phyloP scores from a whole-genome alignment of 2,888 invertebrate species.

The Hemaris fuciformis region DNA sequence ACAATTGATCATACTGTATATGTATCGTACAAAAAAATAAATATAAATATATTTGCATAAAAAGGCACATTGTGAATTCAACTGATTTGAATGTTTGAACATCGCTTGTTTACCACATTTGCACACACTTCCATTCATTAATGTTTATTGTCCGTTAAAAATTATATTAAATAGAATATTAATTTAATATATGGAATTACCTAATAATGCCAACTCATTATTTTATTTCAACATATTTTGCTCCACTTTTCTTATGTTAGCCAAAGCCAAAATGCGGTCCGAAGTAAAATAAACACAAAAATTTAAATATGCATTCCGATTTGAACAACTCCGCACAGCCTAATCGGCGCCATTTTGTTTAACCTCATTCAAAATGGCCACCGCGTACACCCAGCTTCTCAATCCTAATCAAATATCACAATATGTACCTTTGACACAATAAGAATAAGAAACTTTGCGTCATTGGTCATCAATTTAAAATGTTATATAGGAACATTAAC shows the following conservation, averaged over 20 bases:
- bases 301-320: constrained; percentile 43
- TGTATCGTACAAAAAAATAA: background rate
- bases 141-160: background rate
- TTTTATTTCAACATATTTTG: too few relatives aligned
- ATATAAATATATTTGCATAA: constrained; percentile 19
- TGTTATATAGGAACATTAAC: background rate
- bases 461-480: background rate
- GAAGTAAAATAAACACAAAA: constrained; percentile 29
- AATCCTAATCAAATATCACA: constrained; percentile 72
- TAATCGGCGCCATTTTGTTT: background rate
- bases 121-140: background rate
- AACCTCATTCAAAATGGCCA: constrained; percentile 15
- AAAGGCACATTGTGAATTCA: constrained; percentile 44
- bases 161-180: background rate
- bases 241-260: too few relatives aligned
- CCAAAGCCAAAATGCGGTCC: background rate
- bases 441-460: constrained; percentile 30
- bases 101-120: background rate
- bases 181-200: too few relatives aligned
- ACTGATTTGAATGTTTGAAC: constrained; percentile 8
- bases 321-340: constrained; percentile 27
- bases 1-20: background rate
- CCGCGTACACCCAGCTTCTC: constrained; percentile 19
- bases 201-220: too few relatives aligned
- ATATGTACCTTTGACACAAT: constrained; percentile 64